Conservation (phyloP, 1,140 invertebrate genomes). For the Leptonema lineaticorne region DNA sequence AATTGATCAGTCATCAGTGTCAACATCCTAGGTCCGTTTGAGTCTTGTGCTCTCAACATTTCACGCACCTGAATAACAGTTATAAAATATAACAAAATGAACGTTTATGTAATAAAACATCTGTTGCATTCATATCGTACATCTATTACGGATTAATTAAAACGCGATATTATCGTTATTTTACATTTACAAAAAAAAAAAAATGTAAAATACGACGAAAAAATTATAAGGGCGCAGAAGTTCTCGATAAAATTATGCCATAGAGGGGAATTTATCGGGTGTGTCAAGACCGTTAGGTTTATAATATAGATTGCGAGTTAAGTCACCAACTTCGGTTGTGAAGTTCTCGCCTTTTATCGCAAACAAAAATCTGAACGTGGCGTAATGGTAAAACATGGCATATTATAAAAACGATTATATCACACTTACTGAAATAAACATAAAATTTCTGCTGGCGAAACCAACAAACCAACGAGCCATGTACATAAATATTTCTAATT, state of each 20-base stretch:
- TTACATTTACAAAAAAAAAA: not conserved
- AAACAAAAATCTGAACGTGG: not conserved
- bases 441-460: too few species aligned
- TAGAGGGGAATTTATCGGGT: not conserved
- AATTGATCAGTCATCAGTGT: slow-evolving; percentile 89
- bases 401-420: not conserved
- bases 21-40: slow-evolving; percentile 82
- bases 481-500: too few species aligned
- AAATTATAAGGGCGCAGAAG: not conserved
- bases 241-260: not conserved
- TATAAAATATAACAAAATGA: not conserved
- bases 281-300: not conserved
- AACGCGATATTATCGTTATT: not conserved
- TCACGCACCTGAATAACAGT: slow-evolving; percentile 66
- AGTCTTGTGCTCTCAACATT: slow-evolving; percentile 81
- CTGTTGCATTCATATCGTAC: not conserved
- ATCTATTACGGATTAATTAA: too few species aligned
- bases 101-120: not conserved
- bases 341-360: not conserved
- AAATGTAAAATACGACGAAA: not conserved
- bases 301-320: not conserved
- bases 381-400: not conserved
- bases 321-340: not conserved
- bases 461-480: too few species aligned
- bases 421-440: too few species aligned